Base-by-base conservation (phyloP, 2,797 vertebrate genomes). In the Manis pentadactyla region DNA sequence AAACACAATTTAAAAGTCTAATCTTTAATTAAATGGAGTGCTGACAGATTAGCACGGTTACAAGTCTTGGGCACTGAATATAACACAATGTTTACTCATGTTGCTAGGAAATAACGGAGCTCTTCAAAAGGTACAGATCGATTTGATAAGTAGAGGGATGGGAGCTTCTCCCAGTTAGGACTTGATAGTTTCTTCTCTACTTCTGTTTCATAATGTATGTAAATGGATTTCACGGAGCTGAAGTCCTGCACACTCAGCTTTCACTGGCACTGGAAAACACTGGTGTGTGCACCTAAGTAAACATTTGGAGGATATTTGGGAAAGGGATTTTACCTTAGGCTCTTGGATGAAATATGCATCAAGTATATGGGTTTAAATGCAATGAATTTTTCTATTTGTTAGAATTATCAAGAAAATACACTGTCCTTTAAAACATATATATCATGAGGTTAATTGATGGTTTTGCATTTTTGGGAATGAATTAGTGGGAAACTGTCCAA, bases 71-170 rank as follows among this genome's bases (percentile, higher is more conserved):
- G 61, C 15, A 68, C 39, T 93, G 93, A 46, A 74, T 97, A 51
- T 93, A 96, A 68, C 68, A 73, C 90, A 94, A 4, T 98, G 97
- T 98, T 98, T 98, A 93, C 93, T 77, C 74, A 1, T 96, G 97
- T 98, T 98, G 97, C 98, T 98, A 98, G 93, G 98, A 98, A 97
- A 88, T 92, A 55, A 39, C 75, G 90, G 97, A 95, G 59, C 18
- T 95, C 89, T 88, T 11, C 21, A 46, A 79, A 87, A 97, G 34
- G 97, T 97, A 86, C 90, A 93, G 81, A 96, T 75, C 95, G 96
- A 90, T 97, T 96, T 94, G 86, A 83, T 87, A 51, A 97, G 79
- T 68, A 96, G 96, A 96, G 66, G 61, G 51, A 90, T 25, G 81
- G 93, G 57, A 66, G 78, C 57, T 96, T 94, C 91, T 83, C 78